Conservation (phyloP, 1,140 invertebrate species). For the Diprion similis region DNA sequence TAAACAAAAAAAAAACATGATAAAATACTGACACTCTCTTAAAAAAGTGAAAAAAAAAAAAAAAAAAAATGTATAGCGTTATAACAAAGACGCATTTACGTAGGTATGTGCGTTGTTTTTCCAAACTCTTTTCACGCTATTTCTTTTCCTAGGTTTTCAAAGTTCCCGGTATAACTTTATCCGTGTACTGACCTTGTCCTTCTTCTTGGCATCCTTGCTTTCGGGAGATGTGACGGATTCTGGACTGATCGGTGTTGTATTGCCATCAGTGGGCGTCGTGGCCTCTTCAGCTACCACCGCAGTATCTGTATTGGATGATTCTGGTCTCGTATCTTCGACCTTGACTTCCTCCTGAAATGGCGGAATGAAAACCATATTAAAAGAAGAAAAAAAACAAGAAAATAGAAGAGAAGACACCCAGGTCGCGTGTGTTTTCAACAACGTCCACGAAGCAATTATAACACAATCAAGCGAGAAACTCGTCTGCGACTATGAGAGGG, state of each 20-base stretch:
- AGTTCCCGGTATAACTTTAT: too few species aligned
- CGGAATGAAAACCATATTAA: not conserved
- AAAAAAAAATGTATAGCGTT: too few species aligned
- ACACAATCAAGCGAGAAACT: too few species aligned
- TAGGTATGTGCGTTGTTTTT: too few species aligned
- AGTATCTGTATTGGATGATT: slow-evolving; percentile 52
- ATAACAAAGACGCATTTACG: too few species aligned
- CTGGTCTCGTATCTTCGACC: slow-evolving; percentile 51
- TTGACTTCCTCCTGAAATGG: slow-evolving; percentile 35
- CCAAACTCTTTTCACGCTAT: not conserved
- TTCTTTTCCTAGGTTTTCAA: not conserved
- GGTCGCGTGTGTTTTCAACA: too few species aligned
- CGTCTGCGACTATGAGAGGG: too few species aligned
- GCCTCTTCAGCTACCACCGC: slow-evolving; percentile 61
- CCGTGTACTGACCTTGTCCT: slow-evolving; percentile 68
- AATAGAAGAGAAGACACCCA: not conserved
- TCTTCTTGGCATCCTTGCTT: slow-evolving; percentile 76
- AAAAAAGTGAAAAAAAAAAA: too few species aligned
- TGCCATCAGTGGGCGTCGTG: slow-evolving; percentile 53
- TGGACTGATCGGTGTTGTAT: slow-evolving; percentile 47
- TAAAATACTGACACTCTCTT: too few species aligned
- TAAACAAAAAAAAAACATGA: too few species aligned
- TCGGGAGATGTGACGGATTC: slow-evolving; percentile 70
- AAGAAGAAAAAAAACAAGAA: not conserved
- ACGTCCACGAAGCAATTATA: too few species aligned